phyloP scores from a whole-genome alignment of 2,888 invertebrate species.

The Andrena hattorfiana region DNA sequence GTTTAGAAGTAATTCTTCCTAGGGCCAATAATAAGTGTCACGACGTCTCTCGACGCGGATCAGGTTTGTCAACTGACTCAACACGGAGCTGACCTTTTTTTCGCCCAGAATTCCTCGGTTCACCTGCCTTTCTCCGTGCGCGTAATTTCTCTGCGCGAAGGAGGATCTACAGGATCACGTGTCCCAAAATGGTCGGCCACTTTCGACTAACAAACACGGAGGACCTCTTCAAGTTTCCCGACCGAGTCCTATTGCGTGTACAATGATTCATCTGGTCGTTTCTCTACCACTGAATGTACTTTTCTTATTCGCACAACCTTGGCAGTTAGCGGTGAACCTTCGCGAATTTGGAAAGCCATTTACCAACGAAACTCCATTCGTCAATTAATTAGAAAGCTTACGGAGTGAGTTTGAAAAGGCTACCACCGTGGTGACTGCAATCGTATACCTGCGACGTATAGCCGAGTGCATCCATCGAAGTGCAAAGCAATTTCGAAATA shows the following conservation, averaged over 20 bases:
- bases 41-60: conserved; percentile 4
- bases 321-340: too few relatives aligned
- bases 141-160: conserved; percentile 52
- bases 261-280: too few relatives aligned
- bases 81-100: conserved; percentile 56
- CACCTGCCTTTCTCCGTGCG: conserved; percentile 47
- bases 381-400: conserved; percentile 28
- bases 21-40: conserved; percentile 7
- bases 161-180: conserved; percentile 21
- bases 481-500: conserved; percentile 37
- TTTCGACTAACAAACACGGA: conserved; percentile 23
- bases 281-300: too few relatives aligned
- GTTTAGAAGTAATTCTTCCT: not conserved
- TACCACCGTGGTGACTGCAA: not conserved
- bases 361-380: too few relatives aligned
- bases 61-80: conserved; percentile 29
- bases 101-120: conserved; percentile 17
- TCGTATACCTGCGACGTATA: not conserved
- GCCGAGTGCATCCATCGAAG: not conserved
- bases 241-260: not conserved
- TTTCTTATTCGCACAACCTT: not conserved
- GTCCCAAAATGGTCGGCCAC: conserved; percentile 31
- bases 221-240: conserved; percentile 9
- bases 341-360: not conserved
- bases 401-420: not conserved